A percentile compares a stretch with the other conserved stretches of the same genome.
Conservation (phyloP, 2,888 invertebrate genomes). For the Protodeltote pygarga region DNA sequence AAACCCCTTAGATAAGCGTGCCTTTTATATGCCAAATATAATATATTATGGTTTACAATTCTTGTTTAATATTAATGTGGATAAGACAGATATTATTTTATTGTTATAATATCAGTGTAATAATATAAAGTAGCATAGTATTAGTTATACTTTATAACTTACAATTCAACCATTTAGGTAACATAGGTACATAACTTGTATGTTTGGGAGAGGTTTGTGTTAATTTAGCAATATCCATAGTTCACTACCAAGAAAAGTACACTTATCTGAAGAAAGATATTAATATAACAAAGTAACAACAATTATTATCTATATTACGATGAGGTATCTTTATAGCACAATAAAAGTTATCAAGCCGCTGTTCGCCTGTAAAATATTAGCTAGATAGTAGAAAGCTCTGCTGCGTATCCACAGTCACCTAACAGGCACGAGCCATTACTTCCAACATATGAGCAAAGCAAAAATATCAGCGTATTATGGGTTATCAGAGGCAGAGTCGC, state of each 20-base stretch:
- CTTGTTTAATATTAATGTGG: conserved; percentile 67
- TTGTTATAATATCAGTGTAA: not conserved
- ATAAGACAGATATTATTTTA: conserved; percentile 53
- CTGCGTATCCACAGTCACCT: conserved; percentile 61
- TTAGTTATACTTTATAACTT: no score
- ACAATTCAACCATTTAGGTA: no score
- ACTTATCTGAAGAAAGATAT: no score
- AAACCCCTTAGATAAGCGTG: conserved; percentile 87
- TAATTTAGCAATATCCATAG: no score
- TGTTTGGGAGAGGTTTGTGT: no score
- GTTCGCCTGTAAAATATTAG: not conserved
- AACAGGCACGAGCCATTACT: conserved; percentile 81
- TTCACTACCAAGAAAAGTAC: no score
- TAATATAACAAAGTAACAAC: no score
- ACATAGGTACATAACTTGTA: no score
- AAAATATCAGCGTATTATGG: conserved; percentile 87
- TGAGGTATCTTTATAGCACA: not conserved
- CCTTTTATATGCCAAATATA: conserved; percentile 88
- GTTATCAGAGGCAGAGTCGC: conserved; percentile 83
- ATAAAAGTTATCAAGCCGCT: not conserved
- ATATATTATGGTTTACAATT: conserved; percentile 87
- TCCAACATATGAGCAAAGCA: conserved; percentile 87
- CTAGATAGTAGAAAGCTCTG: not conserved
- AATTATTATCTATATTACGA: no score
- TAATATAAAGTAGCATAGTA: not conserved